Conservation (phyloP, 1,140 invertebrate genomes). For the Hylaeus anthracinus region DNA sequence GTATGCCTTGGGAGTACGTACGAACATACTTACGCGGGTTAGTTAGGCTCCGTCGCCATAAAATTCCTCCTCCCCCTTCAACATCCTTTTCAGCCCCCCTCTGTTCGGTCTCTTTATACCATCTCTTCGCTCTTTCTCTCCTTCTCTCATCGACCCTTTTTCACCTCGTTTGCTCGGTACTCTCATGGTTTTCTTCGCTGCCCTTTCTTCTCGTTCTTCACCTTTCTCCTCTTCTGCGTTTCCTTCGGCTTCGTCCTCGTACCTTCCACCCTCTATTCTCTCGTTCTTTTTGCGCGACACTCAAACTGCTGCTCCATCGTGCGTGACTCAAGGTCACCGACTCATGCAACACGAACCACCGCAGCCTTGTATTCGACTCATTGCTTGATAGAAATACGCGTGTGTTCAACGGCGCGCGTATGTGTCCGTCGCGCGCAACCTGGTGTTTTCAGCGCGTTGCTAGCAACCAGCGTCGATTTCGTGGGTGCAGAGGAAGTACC, state of each 20-base stretch:
- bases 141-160: conserved; percentile 3
- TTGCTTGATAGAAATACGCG: conserved; percentile 9
- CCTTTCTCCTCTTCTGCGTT: conserved; percentile 25
- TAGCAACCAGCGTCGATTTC: conserved; percentile 1
- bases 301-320: conserved; percentile 61
- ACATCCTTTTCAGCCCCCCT: conserved; percentile 42
- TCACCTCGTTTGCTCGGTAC: conserved; percentile 14
- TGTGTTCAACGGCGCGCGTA: not conserved
- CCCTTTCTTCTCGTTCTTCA: conserved; percentile 26
- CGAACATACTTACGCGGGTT: conserved; percentile 33
- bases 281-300: conserved; percentile 41
- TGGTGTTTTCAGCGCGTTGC: conserved; percentile 11
- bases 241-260: conserved; percentile 25
- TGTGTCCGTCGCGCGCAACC: conserved; percentile 10
- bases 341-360: conserved; percentile 53
- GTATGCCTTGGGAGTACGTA: not conserved
- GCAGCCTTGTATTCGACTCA: conserved; percentile 1
- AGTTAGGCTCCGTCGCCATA: conserved; percentile 45
- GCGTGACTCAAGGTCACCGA: conserved; percentile 77
- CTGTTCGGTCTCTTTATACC: conserved; percentile 24
- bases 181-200: conserved; percentile 9
- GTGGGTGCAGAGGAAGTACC: not conserved
- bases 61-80: conserved; percentile 40
- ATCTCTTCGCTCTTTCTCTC: conserved; percentile 1
- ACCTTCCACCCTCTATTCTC: conserved; percentile 14